These are phyloP conservation scores for Mesoligia furuncula DNA, from an alignment of 2,888 invertebrate species.

Conservation along the genomic window DNA sequence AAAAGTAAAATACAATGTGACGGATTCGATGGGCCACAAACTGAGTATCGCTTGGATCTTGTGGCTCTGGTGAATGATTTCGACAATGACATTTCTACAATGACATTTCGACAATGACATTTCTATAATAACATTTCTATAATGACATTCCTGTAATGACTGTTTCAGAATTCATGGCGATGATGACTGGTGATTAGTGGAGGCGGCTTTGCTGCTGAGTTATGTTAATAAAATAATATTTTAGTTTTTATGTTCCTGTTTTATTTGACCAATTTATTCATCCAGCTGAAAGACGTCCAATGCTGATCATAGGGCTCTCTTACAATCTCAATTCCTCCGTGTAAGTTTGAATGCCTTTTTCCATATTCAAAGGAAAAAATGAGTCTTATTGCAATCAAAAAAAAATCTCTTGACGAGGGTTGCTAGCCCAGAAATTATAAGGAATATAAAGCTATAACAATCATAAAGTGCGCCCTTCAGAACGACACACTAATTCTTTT, in stretches of 20 bases:
- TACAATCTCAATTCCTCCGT: neutral
- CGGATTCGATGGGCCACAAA: too few relatives aligned
- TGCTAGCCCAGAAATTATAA: neutral
- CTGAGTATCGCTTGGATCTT: too few relatives aligned
- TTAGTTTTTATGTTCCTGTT: slow-evolving; percentile 51
- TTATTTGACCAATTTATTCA: slow-evolving; percentile 18
- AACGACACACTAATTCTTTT: slow-evolving; percentile 56
- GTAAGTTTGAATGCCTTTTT: neutral
- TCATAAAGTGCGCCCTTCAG: slow-evolving; percentile 19
- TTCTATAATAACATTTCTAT: neutral
- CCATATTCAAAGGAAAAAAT: neutral
- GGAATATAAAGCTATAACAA: slow-evolving; percentile 15
- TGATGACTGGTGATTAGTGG: slow-evolving; percentile 94
- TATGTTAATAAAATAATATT: slow-evolving; percentile 57
- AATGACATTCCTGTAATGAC: neutral
- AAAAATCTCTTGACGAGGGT: neutral
- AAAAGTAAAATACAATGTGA: too few relatives aligned
- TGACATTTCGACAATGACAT: too few relatives aligned
- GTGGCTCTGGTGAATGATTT: too few relatives aligned
- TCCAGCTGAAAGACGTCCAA: neutral
- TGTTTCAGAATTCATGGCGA: slow-evolving; percentile 94
- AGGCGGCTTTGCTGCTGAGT: slow-evolving; percentile 30
- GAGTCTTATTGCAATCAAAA: neutral
- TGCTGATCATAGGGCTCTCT: too few relatives aligned
- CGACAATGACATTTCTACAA: too few relatives aligned